These are phyloP conservation scores for Pyrgus malvae DNA, from an alignment of 2,888 invertebrate genomes.

Conservation along the genomic window DNA sequence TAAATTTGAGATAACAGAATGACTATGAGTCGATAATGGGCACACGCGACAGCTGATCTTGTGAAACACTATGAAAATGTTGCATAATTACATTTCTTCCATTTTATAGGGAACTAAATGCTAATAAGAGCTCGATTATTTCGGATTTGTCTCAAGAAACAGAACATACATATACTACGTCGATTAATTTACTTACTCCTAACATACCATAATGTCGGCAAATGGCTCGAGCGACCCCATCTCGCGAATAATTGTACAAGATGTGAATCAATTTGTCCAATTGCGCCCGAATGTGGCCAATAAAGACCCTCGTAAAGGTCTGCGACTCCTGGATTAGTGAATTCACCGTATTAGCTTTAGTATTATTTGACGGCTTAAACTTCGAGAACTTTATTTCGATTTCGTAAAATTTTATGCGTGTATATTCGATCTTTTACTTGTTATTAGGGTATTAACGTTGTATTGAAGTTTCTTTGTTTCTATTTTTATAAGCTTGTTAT, in stretches of 20 bases:
- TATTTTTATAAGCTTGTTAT: no score
- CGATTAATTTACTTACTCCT: not conserved
- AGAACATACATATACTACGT: no score
- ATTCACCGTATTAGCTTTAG: constrained; percentile 12
- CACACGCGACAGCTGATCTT: no score
- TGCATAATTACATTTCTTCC: no score
- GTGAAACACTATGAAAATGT: no score
- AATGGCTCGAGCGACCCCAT: constrained; percentile 23
- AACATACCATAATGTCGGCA: not conserved
- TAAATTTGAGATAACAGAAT: no score
- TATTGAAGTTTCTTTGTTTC: no score
- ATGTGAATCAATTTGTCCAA: constrained; percentile 60
- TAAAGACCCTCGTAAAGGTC: constrained; percentile 39
- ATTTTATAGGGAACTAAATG: no score
- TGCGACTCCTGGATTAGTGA: constrained; percentile 34
- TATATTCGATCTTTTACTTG: not conserved
- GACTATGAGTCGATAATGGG: no score
- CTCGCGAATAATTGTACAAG: constrained; percentile 46
- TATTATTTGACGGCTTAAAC: constrained; percentile 1
- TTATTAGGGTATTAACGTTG: no score
- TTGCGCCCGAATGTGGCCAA: constrained; percentile 39
- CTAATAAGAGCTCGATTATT: no score
- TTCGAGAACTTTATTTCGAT: not conserved
- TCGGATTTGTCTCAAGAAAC: no score
- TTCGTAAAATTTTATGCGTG: not conserved